Conservation (phyloP, 2,113 vertebrate genomes). For the Polypterus bichir region DNA sequence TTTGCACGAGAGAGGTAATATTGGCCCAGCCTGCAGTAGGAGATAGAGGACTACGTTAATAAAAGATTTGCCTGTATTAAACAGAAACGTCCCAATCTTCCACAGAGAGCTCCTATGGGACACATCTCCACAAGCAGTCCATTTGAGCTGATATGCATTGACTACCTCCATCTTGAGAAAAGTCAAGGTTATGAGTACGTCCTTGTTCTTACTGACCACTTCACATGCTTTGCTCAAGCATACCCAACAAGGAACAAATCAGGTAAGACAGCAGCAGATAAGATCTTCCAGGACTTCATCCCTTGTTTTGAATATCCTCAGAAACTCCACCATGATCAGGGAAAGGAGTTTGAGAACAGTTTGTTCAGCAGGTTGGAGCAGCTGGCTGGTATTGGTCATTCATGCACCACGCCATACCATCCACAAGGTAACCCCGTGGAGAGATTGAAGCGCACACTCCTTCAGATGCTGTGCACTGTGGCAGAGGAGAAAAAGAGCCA, state of each 20-base stretch:
- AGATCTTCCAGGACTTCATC: slow-evolving; percentile 11
- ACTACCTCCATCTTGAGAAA: no score
- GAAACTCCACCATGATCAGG: slow-evolving; percentile 8
- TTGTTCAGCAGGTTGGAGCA: slow-evolving; percentile 12
- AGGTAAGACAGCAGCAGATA: slow-evolving; percentile 7
- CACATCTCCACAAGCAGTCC: no score
- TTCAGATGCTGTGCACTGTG: slow-evolving; percentile 13
- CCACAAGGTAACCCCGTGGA: slow-evolving; percentile 11
- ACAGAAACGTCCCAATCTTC: no score
- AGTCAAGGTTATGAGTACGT: no score
- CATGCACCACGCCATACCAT: slow-evolving; percentile 3
- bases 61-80: no score
- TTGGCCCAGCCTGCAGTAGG: no score
- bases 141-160: no score
- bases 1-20: no score
- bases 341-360: slow-evolving; percentile 15
- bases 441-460: slow-evolving; percentile 21
- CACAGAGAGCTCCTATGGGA: no score
- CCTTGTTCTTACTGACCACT: neutral
- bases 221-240: neutral
- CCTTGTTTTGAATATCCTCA: slow-evolving; percentile 8
- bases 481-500: slow-evolving; percentile 2
- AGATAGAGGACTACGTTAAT: no score
- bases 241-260: slow-evolving; percentile 3
- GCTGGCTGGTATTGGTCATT: slow-evolving; percentile 13